Percentiles rank a stretch among this genome's conserved stretches.
Conservation (phyloP, 2,888 invertebrate species). For the Calameuta idolon region DNA sequence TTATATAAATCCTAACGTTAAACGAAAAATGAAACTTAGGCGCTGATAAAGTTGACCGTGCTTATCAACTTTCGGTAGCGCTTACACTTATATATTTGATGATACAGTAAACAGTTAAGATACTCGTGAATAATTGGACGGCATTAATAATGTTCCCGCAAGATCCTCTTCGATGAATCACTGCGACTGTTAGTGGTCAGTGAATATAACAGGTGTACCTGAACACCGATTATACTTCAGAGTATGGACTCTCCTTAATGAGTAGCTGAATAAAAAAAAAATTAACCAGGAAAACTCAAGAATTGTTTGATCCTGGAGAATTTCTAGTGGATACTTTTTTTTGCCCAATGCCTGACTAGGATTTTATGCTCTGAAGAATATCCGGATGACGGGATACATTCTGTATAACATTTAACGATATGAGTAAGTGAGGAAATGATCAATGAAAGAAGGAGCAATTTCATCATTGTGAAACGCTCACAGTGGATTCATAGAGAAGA, state of each 20-base stretch:
- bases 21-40: too few species aligned
- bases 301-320: background rate
- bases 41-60: too few species aligned
- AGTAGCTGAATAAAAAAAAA: background rate
- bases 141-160: constrained; percentile 63
- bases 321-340: background rate
- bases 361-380: background rate
- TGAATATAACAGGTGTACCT: constrained; percentile 8
- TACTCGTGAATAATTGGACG: constrained; percentile 45
- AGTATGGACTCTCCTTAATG: background rate
- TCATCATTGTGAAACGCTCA: constrained; percentile 32
- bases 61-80: too few species aligned
- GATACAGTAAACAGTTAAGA: background rate
- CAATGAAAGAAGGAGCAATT: background rate
- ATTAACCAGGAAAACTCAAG: background rate
- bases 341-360: background rate
- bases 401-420: background rate
- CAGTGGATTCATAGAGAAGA: constrained; percentile 67
- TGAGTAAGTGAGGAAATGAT: background rate
- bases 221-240: background rate
- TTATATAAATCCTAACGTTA: background rate
- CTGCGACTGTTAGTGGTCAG: constrained; percentile 35
- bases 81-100: background rate
- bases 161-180: constrained; percentile 59
- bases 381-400: background rate